Percentiles rank a stretch among this genome's conserved stretches.
These are phyloP conservation scores for Spheniscus humboldti DNA, from an alignment of 2,797 vertebrate species.

Conservation along the genomic window DNA sequence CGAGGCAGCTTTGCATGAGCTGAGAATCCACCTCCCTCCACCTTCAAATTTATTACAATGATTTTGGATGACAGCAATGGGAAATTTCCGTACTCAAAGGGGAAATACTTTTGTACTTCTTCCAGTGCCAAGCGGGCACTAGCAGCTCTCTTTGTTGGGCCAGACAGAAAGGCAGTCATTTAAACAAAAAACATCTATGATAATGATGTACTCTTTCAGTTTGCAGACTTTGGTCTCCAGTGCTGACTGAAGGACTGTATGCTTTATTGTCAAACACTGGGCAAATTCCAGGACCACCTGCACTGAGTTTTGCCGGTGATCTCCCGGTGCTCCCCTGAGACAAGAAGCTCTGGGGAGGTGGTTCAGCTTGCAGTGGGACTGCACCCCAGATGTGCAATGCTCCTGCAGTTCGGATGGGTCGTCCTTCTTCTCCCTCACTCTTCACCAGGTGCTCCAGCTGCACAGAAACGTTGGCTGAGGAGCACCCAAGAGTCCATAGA, in stretches of 20 bases:
- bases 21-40: not conserved
- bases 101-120: not conserved
- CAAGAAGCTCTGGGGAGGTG: not conserved
- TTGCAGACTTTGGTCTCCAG: not conserved
- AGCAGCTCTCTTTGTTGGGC: not conserved
- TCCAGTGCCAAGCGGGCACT: not conserved
- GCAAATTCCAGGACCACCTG: not conserved
- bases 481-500: not conserved
- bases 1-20: not conserved
- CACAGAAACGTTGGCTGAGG: not conserved
- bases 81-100: not conserved
- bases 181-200: not conserved
- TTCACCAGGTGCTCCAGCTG: not conserved
- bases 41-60: not conserved
- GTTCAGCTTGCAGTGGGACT: not conserved
- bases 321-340: rapidly evolving
- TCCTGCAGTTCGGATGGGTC: not conserved
- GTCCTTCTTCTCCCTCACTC: not conserved
- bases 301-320: not conserved
- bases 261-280: not conserved
- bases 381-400: not conserved
- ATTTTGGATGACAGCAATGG: not conserved
- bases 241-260: not conserved
- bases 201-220: not conserved
- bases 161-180: not conserved